Conservation (phyloP, 2,888 invertebrate genomes). For the Phalangium opilio region DNA sequence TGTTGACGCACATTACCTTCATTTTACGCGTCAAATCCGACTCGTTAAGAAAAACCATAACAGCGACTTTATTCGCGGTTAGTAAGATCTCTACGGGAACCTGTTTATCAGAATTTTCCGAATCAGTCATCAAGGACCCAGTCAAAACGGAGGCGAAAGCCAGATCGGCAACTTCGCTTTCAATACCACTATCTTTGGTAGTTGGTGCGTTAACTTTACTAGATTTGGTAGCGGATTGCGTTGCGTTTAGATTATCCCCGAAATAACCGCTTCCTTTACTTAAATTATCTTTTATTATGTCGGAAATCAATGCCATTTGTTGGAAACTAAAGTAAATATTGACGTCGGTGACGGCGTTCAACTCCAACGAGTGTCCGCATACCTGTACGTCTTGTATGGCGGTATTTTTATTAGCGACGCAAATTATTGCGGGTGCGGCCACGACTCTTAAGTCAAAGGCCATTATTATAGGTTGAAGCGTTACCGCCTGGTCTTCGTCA, state of each 20-base stretch:
- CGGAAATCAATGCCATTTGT: slow-evolving; percentile 45
- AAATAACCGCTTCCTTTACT: background rate
- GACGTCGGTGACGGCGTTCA: slow-evolving; percentile 65
- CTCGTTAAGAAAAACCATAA: slow-evolving; percentile 37
- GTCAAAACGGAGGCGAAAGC: background rate
- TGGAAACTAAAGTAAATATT: slow-evolving; percentile 50
- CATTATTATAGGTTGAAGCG: slow-evolving; percentile 33
- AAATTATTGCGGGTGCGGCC: slow-evolving; percentile 32
- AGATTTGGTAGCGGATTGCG: background rate
- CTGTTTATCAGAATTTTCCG: background rate
- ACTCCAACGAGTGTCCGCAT: slow-evolving; percentile 47
- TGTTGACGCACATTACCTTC: too few relatives aligned
- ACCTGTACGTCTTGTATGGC: slow-evolving; percentile 3
- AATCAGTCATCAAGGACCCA: background rate
- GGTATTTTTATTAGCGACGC: slow-evolving; percentile 27
- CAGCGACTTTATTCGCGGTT: slow-evolving; percentile 44
- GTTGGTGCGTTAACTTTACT: slow-evolving; percentile 3
- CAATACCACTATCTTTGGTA: slow-evolving; percentile 35
- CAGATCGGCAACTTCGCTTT: slow-evolving; percentile 35
- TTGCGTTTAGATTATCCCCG: background rate
- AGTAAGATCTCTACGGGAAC: slow-evolving; percentile 43
- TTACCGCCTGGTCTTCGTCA: slow-evolving; percentile 24
- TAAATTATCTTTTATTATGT: slow-evolving; percentile 31
- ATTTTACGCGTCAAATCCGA: background rate
- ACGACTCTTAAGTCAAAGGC: slow-evolving; percentile 29